Evolutionary conservation across 2,797 vertebrate species (phyloP).

Genomic region (Chelon labrosus): DNA sequence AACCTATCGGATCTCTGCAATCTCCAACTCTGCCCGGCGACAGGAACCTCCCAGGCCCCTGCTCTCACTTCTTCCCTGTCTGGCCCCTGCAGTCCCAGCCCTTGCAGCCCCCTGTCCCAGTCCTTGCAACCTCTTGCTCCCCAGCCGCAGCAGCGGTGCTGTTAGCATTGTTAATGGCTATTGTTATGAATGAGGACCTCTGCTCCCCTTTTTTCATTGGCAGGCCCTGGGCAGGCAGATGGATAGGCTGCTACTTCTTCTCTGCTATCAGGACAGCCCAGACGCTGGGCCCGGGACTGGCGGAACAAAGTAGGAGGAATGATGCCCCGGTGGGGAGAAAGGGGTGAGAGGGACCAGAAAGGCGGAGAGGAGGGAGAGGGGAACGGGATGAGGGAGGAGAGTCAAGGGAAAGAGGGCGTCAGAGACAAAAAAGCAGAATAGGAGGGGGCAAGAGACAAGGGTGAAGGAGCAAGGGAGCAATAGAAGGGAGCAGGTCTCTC

Average conservation of each 20-base stretch:
- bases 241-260: constrained; percentile 85
- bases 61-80: constrained; percentile 57
- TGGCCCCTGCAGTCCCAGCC: constrained; percentile 61
- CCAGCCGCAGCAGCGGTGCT: constrained; percentile 73
- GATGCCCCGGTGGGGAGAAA: constrained; percentile 80
- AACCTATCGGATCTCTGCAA: constrained; percentile 83
- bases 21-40: constrained; percentile 84
- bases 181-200: constrained; percentile 89
- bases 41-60: constrained; percentile 75
- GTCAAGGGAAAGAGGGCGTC: constrained; percentile 65
- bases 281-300: constrained; percentile 82
- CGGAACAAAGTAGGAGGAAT: constrained; percentile 88
- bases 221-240: constrained; percentile 83
- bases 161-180: constrained; percentile 87
- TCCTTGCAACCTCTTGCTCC: constrained; percentile 64
- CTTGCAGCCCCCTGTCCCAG: constrained; percentile 59
- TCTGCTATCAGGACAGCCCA: constrained; percentile 85
- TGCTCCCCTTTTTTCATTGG: constrained; percentile 82
- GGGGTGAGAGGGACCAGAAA: constrained; percentile 68
- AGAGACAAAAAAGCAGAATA: constrained; percentile 42
- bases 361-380: constrained; percentile 43
- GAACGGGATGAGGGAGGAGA: constrained; percentile 55
- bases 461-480: constrained; percentile 79
- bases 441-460: constrained; percentile 74
- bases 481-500: constrained; percentile 70